Base-by-base conservation (phyloP, 2,888 invertebrate genomes). In the Esperia sulphurella region DNA sequence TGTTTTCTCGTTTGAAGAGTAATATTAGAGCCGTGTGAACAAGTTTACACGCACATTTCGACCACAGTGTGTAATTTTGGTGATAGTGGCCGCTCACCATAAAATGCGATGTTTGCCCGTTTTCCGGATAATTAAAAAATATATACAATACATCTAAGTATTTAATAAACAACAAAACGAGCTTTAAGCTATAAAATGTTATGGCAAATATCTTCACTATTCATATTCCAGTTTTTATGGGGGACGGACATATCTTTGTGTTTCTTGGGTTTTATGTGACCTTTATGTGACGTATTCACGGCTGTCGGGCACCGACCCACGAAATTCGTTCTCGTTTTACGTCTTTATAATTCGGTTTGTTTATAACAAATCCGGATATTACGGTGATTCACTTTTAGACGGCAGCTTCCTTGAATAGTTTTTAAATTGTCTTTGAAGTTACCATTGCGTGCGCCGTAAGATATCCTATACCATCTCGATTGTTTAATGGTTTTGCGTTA, bases 141-240 rank as follows among this genome's bases (percentile, higher is more conserved):
- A 21, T 21, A 21, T 21, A 21, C 21, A 21, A 21, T 2, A 3
- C 21, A 21, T 21, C 21, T 55, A 57, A 55, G 60, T 64, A 66
- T 75, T 76, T 74, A 74, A 77, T 76, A 79, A 76, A 75, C 71
- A 74, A 74, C 72, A 71, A 74, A 69, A 75, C 63, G 63, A 65
- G 63, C 74, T 64, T 75, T 71, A 66, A 74, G 71, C 62, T 59
- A 67, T 80, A 81, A 81, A 78, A 73, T 65, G 71, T 79, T 75
- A 78, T 73, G 77, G 74, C 76, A 75, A 79, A 83, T 79, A 75
- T 74, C 75, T 75, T 67, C 72, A 74, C 75, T 76, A 82, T 83
- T 79, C 79, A 79, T 80, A 80, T 81, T 74, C 66, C 63, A 56
- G 67, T 79, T 86, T 86, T 84, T 84, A 85, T 80, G 64, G 71